Evolutionary conservation across 2,797 vertebrate genomes (phyloP), one percentile per base, ranked within the genome.

Genomic region (Bradypodion pumilum): DNA sequence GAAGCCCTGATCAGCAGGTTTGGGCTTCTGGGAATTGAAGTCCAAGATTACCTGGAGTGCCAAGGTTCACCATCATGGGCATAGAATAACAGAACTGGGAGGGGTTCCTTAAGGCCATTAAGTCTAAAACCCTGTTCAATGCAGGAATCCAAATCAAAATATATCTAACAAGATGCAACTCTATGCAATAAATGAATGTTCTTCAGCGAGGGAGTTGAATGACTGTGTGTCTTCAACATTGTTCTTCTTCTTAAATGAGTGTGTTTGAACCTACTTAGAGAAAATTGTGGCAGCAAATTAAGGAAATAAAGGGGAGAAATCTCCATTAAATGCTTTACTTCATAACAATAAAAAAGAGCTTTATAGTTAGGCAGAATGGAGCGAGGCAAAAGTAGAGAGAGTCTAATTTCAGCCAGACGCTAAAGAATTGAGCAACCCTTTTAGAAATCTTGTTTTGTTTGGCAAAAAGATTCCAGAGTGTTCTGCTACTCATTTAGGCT

Each of bases 401-500:
- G 3, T 7, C 4, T 72, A 0, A 12, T 85, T 84, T 86, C 40
- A 86, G 65, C 52, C 66, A 65, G 13, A 62, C 44, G 13, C 42
- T 37, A 75, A 59, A 0, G 7, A 81, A 19, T 60, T 46, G 62
- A 59, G 19, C 56, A 63, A 10, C 37, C 1, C 1, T 68, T 84
- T 75, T 65, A 84, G 75, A 76, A 73, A 25, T 76, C 65, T 60
- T 69, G 0, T 80, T 87, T 70, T 42, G 56, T 52, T 84, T 81
- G 76, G 37, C 15, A 81, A 72, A 77, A n/a, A 32, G 16, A 70
- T 76, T 72, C 2, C 15, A 25, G 49, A 89, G 3, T 4, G 74
- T 83, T 81, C 13, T 32, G 69, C 83, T 78, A 62, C 80, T 88
- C 62, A 35, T 76, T 85, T 87, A 83, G 7, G 16, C n/a, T 85